Conservation (phyloP, 2,797 vertebrate genomes). For the Paedocypris micromegethes region DNA sequence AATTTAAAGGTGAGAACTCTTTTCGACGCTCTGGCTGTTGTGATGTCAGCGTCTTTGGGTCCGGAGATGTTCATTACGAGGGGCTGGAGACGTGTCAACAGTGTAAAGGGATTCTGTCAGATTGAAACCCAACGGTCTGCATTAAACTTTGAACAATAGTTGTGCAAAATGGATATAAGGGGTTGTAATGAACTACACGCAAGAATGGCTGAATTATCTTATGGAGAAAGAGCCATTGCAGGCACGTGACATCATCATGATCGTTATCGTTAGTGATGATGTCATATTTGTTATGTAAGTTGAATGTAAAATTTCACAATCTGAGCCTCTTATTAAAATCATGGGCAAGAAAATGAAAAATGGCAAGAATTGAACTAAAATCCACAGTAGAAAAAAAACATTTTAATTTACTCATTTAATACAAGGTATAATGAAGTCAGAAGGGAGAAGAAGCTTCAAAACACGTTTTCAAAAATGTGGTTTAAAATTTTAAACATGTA, state of each 20-base stretch:
- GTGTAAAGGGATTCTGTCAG: conserved; percentile 9
- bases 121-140: conserved; percentile 24
- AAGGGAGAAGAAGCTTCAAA: no score
- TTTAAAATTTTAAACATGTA: no score
- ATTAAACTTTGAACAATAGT: conserved; percentile 9
- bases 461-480: no score
- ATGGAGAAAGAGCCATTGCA: conserved; percentile 26
- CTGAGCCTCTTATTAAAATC: no score
- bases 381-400: no score
- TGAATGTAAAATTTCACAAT: no score
- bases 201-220: conserved; percentile 19
- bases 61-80: conserved; percentile 16
- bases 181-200: neutral
- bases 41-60: conserved; percentile 8
- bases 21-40: conserved; percentile 34
- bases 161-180: conserved; percentile 15
- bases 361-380: no score
- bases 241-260: conserved; percentile 5
- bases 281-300: no score
- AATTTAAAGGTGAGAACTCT: conserved; percentile 41
- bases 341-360: no score
- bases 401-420: no score
- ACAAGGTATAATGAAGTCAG: no score
- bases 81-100: conserved; percentile 2
- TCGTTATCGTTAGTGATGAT: conserved; percentile 12